Evolutionary conservation across 2,797 vertebrate genomes (phyloP).

Genomic region (Thalassophryne amazonica): DNA sequence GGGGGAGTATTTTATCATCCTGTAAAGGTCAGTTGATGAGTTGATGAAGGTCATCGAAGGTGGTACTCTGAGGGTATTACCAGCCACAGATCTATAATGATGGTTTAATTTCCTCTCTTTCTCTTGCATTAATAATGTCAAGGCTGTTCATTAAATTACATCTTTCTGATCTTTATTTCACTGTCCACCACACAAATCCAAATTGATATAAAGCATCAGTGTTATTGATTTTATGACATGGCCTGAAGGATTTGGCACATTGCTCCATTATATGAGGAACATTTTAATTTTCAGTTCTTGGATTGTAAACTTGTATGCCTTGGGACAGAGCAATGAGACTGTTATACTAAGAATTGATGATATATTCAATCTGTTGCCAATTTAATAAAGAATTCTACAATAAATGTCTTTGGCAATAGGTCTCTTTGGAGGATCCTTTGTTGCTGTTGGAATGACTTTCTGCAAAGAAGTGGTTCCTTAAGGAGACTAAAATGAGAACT

Average conservation of each 20-base stretch:
- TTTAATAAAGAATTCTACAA: too few species aligned
- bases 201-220: constrained; percentile 10
- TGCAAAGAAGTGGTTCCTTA: too few species aligned
- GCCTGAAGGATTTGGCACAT: not conserved
- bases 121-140: not conserved
- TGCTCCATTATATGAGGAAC: not conserved
- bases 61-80: not conserved
- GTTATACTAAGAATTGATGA: too few species aligned
- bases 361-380: too few species aligned
- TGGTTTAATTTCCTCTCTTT: not conserved
- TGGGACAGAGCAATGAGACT: too few species aligned
- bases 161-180: constrained; percentile 5
- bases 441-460: too few species aligned
- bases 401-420: too few species aligned
- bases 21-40: not conserved
- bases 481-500: too few species aligned
- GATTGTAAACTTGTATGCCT: too few species aligned
- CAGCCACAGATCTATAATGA: not conserved
- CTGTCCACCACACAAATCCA: not conserved
- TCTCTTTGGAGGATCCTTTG: too few species aligned
- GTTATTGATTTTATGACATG: constrained; percentile 21
- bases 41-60: not conserved
- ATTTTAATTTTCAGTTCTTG: not conserved
- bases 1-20: not conserved
- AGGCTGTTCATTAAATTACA: constrained; percentile 1